Evolutionary conservation across 2,797 vertebrate species (phyloP).

Genomic region (Chrysocyon brachyurus): DNA sequence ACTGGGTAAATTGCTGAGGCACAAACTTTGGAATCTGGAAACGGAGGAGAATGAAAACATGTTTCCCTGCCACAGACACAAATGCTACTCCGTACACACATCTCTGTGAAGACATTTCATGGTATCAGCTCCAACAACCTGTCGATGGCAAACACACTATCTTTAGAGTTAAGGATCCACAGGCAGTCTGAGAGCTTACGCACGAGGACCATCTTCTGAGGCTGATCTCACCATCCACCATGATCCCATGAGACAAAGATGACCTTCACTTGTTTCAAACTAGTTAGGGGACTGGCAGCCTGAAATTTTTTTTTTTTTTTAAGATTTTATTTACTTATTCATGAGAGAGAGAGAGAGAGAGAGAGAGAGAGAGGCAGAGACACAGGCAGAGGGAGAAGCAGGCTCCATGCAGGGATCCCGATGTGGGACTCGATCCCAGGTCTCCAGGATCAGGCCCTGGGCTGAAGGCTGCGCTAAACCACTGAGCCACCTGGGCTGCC

Average conservation of each 20-base stretch:
- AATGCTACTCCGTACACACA: neutral
- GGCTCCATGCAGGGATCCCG: no score
- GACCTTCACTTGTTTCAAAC: neutral
- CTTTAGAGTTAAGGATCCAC: neutral
- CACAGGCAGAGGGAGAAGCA: no score
- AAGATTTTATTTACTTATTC: no score
- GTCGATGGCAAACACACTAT: neutral
- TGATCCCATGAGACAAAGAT: neutral
- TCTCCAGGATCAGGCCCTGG: no score
- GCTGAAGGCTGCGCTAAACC: no score
- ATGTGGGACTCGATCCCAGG: no score
- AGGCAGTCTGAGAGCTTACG: neutral
- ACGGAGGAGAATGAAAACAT: neutral
- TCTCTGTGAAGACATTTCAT: neutral
- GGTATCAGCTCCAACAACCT: neutral
- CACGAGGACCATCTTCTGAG: neutral
- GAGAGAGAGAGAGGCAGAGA: no score
- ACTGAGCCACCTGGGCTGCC: no score
- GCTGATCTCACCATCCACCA: neutral
- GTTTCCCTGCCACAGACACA: neutral
- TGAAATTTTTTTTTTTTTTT: neutral
- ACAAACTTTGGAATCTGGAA: neutral
- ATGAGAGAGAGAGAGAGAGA: no score
- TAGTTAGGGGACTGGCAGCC: neutral
- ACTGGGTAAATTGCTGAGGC: neutral